Conservation (phyloP, 2,113 vertebrate species). For the Prinia subflava region DNA sequence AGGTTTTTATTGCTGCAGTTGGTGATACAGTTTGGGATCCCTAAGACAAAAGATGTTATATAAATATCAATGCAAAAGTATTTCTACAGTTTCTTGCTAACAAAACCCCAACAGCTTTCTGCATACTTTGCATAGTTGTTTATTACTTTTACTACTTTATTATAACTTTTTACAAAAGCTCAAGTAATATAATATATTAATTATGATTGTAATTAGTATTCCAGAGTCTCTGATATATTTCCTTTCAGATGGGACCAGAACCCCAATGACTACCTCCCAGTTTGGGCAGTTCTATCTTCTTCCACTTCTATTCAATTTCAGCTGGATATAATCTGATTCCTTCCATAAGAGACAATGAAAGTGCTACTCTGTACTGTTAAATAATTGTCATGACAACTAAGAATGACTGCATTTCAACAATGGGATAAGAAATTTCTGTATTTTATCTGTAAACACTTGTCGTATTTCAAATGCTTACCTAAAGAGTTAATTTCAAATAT, state of each 20-base stretch:
- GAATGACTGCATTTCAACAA: neutral
- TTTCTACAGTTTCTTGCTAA: neutral
- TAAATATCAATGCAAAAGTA: constrained; percentile 14
- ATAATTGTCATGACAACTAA: neutral
- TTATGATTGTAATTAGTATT: neutral
- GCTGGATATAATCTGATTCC: neutral
- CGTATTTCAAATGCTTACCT: neutral
- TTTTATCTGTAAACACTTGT: neutral
- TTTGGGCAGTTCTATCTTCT: neutral
- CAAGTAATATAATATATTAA: neutral
- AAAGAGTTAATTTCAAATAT: neutral
- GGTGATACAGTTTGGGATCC: neutral
- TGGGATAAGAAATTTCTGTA: neutral
- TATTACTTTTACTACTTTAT: constrained; percentile 11
- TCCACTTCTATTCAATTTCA: neutral
- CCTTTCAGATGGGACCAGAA: neutral
- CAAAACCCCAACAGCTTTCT: neutral
- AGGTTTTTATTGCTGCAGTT: neutral
- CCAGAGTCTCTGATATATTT: neutral
- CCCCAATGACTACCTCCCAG: neutral
- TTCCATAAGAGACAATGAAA: neutral
- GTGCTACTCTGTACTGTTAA: neutral
- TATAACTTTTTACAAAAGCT: neutral
- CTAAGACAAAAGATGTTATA: constrained; percentile 35
- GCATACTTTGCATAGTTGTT: neutral